Base-by-base conservation (phyloP, 2,113 vertebrate species). In the Chaetodon auriga region DNA sequence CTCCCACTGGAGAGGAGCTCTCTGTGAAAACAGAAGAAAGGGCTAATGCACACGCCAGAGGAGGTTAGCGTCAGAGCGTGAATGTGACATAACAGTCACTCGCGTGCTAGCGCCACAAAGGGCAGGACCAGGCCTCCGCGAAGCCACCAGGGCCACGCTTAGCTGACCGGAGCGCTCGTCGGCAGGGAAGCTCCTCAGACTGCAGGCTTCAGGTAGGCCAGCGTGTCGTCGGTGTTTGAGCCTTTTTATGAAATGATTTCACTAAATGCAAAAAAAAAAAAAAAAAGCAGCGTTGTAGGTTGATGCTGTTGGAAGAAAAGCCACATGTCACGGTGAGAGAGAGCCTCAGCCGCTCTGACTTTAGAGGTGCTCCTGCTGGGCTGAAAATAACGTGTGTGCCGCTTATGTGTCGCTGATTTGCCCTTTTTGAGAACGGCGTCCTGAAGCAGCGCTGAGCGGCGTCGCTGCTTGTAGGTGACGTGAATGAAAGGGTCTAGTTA, bases 31-130 rank as follows among this genome's bases (percentile, higher is more conserved):
- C 63, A 78, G 71, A 84, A 87, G 75, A 79, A 91, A 85, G 81
- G 84, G 80, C 87, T 87, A 75, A 86, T 83, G 81, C 89, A 89
- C 85, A 91, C 80, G 91, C 82, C 90, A 91, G 78, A 82, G 55
- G 16, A 65, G 41, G 82, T 93, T 92, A 92, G 66, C 84, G 69
- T 90, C 92, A 87, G 90, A 85, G 83, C 38, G 73, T 68, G 75
- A 90, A 84, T 77, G 83, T 89, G 89, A 93, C 80, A 76, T 87
- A 75, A 83, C 73, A 80, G 82, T 90, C 88, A 79, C 43, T n/a
- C 15, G 5, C 43, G 57, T 61, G 78, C 68, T 70, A 54, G 30
- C 65, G 14, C 58, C 2, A 49, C 80, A 80, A 55, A 85, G 77
- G 68, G 63, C 51, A 80, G 82, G 35, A 74, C 51, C 6, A 38